Evolutionary conservation across 2,797 vertebrate genomes (phyloP).

Genomic region (Siniperca scherzeri): DNA sequence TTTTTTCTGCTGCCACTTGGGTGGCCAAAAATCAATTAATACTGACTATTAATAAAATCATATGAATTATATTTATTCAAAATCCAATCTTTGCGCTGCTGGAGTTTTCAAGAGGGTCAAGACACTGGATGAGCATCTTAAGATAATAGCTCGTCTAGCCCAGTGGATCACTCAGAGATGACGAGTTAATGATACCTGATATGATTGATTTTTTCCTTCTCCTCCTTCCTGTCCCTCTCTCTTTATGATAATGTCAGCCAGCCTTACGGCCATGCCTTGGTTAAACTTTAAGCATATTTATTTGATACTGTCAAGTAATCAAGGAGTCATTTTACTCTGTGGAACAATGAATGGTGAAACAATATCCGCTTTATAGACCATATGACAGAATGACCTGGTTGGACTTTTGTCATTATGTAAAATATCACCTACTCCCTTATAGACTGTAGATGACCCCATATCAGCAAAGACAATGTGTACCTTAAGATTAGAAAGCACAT

Average conservation of each 20-base stretch:
- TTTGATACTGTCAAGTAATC: constrained; percentile 13
- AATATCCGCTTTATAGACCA: constrained; percentile 18
- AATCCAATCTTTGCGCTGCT: neutral
- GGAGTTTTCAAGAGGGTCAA: neutral
- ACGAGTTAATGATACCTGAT: constrained; percentile 9
- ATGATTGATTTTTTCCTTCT: constrained; percentile 5
- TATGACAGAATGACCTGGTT: constrained; percentile 7
- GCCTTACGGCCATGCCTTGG: neutral
- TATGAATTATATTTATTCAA: neutral
- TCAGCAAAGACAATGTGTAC: constrained; percentile 9
- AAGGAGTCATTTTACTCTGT: constrained; percentile 11
- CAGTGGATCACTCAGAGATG: constrained; percentile 1
- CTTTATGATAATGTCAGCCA: constrained; percentile 13
- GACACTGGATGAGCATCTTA: neutral
- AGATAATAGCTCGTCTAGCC: neutral
- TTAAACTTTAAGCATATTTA: constrained; percentile 44
- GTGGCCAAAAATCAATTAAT: no score
- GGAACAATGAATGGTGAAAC: constrained; percentile 26
- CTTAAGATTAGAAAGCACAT: neutral
- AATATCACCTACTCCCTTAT: neutral
- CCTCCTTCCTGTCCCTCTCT: neutral
- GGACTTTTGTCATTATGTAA: neutral
- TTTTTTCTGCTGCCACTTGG: no score
- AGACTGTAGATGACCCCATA: neutral
- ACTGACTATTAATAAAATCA: neutral